These are phyloP conservation scores for Setophaga petechia DNA, from an alignment of 2,113 vertebrate species.

Conservation along the genomic window DNA sequence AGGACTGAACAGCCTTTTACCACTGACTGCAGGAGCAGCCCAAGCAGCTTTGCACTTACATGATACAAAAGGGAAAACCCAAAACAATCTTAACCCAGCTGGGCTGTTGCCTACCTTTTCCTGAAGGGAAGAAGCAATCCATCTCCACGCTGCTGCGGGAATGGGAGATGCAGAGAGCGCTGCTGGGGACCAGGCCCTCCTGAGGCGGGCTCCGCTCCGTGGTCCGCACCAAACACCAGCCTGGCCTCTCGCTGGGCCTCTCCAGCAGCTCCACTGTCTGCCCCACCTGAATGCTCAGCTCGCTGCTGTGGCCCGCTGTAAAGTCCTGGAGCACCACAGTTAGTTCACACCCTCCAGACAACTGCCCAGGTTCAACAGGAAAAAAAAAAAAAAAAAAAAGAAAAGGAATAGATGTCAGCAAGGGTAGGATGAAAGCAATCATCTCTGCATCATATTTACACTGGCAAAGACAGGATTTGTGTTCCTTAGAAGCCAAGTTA, in stretches of 20 bases:
- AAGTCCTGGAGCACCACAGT: slow-evolving; percentile 97
- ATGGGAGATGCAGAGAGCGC: slow-evolving; percentile 90
- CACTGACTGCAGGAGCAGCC: not conserved
- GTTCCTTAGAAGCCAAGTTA: slow-evolving; percentile 30
- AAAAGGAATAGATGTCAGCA: not conserved
- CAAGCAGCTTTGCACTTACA: slow-evolving; percentile 52
- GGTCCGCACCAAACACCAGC: slow-evolving; percentile 94
- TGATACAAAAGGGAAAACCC: slow-evolving; percentile 38
- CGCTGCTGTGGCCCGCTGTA: slow-evolving; percentile 84
- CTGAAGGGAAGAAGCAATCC: slow-evolving; percentile 95
- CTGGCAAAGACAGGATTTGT: slow-evolving; percentile 35
- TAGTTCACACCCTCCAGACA: slow-evolving; percentile 95
- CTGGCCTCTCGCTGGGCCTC: slow-evolving; percentile 88
- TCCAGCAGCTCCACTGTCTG: slow-evolving; percentile 97
- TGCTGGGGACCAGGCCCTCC: slow-evolving; percentile 96
- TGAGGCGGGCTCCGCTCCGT: slow-evolving; percentile 88
- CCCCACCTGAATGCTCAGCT: slow-evolving; percentile 92
- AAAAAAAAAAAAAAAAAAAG: not conserved
- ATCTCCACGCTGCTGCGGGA: slow-evolving; percentile 97
- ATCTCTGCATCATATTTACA: slow-evolving; percentile 51
- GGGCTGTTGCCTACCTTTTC: slow-evolving; percentile 86
- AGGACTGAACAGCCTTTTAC: not conserved
- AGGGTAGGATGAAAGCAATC: slow-evolving; percentile 5
- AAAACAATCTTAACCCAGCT: not conserved
- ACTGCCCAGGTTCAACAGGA: slow-evolving; percentile 69